Base-by-base conservation (phyloP, 2,113 vertebrate species). In the Hydropotes inermis region DNA sequence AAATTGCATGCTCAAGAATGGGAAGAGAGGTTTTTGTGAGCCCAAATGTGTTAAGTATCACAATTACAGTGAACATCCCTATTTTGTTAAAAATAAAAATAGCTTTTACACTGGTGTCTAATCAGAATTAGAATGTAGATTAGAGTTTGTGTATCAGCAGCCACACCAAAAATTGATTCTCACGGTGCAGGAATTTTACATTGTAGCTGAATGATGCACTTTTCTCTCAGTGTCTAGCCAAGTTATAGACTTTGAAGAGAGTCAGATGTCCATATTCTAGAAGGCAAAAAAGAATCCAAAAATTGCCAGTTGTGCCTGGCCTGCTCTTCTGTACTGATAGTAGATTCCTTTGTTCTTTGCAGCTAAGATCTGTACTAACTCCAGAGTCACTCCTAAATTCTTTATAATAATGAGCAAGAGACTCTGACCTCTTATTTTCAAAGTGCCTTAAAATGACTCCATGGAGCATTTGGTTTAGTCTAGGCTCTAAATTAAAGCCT, bases 71-170 rank as follows among this genome's bases (percentile, higher is more conserved):
- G 21, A 82, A 58, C 39, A 27, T 87, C 36, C 92, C 79, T 79
- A 74, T 50, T 93, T 82, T 47, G 21, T 95, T 96, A 89, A 87
- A 95, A 93, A 89, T 83, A 54, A 92, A 92, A 92, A 64, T 94
- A 91, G 47, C 45, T 97, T 95, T 94, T 74, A 83, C 25, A 30
- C 45, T 82, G 21, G 45, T 95, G 61, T 86, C 58, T 79, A 84
- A 61, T 92, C 64, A 39, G 33, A 94, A 89, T 93, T 93, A 45
- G 45, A 96, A 90, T 95, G 28, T 83, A 85, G 19, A 92, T 94
- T 98, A 84, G 54, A 81, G 57, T 86, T 54, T 39, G 25, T 28
- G 0, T 93, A 25, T 74, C 55, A 93, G 60, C 43, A 91, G 3
- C 17, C 23, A 43, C 58, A 88, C 15, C n/a, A 89, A 90, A 19